phyloP scores from a whole-genome alignment of 1,140 invertebrate species.

The Nilaparvata lugens region DNA sequence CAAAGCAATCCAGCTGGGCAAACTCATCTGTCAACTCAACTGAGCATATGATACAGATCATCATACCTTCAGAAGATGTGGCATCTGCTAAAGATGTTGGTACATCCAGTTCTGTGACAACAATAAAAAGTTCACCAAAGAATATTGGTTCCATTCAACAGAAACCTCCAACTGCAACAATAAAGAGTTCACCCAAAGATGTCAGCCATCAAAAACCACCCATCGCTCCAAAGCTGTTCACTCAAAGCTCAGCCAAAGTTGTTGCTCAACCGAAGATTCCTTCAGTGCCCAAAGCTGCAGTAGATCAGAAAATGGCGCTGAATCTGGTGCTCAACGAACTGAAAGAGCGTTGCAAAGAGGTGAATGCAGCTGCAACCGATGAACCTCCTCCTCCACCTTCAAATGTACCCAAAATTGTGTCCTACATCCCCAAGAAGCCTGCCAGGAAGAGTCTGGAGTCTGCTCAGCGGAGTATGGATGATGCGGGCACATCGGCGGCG shows the following conservation, averaged over 20 bases:
- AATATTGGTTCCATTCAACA: too few species aligned
- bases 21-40: slow-evolving; percentile 9
- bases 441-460: background rate
- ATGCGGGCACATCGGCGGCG: too few species aligned
- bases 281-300: background rate
- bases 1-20: slow-evolving; percentile 4
- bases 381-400: slow-evolving; percentile 3
- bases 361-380: slow-evolving; percentile 15
- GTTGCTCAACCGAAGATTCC: background rate
- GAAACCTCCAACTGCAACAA: too few species aligned
- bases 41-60: slow-evolving; percentile 20
- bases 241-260: background rate
- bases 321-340: background rate
- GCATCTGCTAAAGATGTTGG: background rate
- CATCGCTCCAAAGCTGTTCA: background rate
- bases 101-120: background rate
- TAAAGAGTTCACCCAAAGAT: background rate
- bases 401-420: slow-evolving; percentile 23
- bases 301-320: background rate
- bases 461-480: too few species aligned
- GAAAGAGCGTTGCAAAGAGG: slow-evolving; percentile 17
- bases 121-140: too few species aligned
- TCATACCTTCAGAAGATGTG: slow-evolving; percentile 15
- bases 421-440: slow-evolving; percentile 19
- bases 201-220: background rate